Evolutionary conservation across 2,113 vertebrate genomes (phyloP), one percentile per base, ranked within the genome.

Genomic region (Ceyx margarethae): DNA sequence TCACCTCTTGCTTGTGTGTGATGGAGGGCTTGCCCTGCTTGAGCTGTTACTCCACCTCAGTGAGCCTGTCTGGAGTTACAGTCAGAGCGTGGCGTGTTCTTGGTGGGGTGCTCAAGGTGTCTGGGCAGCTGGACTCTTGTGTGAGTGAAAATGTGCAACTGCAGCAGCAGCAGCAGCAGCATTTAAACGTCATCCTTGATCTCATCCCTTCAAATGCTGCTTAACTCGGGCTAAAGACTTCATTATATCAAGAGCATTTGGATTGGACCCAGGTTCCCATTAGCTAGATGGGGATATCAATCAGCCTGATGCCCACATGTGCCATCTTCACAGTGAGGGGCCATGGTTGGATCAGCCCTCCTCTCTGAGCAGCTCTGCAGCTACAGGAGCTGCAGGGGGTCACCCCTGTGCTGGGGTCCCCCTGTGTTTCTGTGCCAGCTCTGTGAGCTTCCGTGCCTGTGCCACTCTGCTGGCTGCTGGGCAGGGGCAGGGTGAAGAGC

Each of bases 251-350:
- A 25, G 86, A 95, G 84, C 4, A 3, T 87, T 93, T 93, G 89
- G 84, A 65, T 45, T 53, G 58, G 26, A 22, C 92, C 58, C 82
- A 82, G 61, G 73, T 76, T 96, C 72, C 67, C 79, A 26, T 93
- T 93, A 87, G 90, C 85, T 90, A 65, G 85, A 57, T 69, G 54
- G 57, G 82, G 75, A 54, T 93, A 80, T 94, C 90, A 93, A 93
- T 87, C 94, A 93, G 79, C 67, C 62, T 18, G 40, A 26, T 68
- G 88, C 88, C 64, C 72, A 58, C 67, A 73, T 93, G 19, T 6
- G 2, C 58, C 61, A 48, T 90, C 54, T 85, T 91, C 5, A 2
- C 77, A 50, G 23, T 6, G 62, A 29, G n/a, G 75, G 40, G 33
- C 21, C 19, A 8, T 35, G 88, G 82, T 60, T 79, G 42, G 25